Evolutionary conservation across 2,113 vertebrate species (phyloP), one percentile per base, ranked within the genome.

Genomic region (Macaca nemestrina): DNA sequence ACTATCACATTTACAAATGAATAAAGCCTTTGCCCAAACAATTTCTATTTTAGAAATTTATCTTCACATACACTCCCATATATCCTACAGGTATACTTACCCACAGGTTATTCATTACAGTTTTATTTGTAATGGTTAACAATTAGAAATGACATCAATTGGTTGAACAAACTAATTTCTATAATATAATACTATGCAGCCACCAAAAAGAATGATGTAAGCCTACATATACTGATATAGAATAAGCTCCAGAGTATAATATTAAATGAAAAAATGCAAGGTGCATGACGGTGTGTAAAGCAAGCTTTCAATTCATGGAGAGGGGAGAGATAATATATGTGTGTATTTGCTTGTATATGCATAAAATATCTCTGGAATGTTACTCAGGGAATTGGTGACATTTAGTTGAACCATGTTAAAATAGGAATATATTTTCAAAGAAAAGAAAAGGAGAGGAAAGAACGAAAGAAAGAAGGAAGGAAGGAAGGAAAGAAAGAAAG

Each of bases 221-320:
- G 35, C 73, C 40, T 81, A 32, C 45, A 68, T 70, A 73, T n/a
- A 70, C 7, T 70, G 43, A 70, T 92, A 75, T 40, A 20, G 13
- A 83, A 88, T 87, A 52, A 92, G 40, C 50, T 94, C 70, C 32
- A 89, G 92, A 92, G 90, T 48, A 67, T 7, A 72, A 68, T 72
- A 50, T 88, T 83, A 88, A 80, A 8, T 20, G 67, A 14, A 68
- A 59, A 32, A 64, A 35, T 30, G 9, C 80, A 88, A 91, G 14
- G 59, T n/a, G 0, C 14, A 22, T 40, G 79, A 50, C 52, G 48
- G 27, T 52, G 9, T 64, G 11, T 72, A 55, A 78, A 85, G 55
- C n/a, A 78, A 87, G 20, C 35, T 95, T 97, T 90, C 32, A 32
- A 35, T 84, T 67, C 88, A 76, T 30, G n/a, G 50, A 45, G 82